Base-by-base conservation (phyloP, 2,113 vertebrate genomes). In the Odontophorus gujanensis region DNA sequence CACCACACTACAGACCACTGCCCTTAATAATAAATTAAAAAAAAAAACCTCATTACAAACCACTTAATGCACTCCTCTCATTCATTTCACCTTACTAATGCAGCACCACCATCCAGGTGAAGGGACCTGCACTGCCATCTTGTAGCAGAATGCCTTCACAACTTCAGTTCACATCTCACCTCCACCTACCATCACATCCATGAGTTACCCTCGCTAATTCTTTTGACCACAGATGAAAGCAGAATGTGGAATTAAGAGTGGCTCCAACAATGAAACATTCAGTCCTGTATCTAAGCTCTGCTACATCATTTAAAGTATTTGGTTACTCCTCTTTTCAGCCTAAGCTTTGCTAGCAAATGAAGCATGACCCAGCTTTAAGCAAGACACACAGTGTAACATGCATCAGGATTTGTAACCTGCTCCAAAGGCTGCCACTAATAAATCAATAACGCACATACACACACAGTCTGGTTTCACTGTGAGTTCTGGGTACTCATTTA, bases 391-490 rank as follows among this genome's bases (percentile, higher is more conserved):
- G 45, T 51, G 55, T 20, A 95, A 90, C 71, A 80, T 82, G 79
- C 43, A 34, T 7, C 57, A 51, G 75, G 87, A 95, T 95, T 92
- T 94, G 65, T 72, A 92, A 88, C 73, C 83, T 55, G 85, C 89
- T 74, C 11, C 47, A 26, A 55, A 87, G 68, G 68, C 43, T 59
- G 81, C 75, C 79, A 92, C 65, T 68, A 88, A 90, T 92, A 89
- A 94, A 92, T 96, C 94, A 94, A 81, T 95, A 93, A 81, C 10
- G 30, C 16, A 48, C 13, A 81, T 13, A 78, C 2, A 63, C 9
- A 50, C 21, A 32, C 1, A 43, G 48, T 38, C 38, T 25, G 59
- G 32, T 74, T 85, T 57, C 71, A 34, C 20, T 5, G 43, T 0
- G 18, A 90, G 38, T 87, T 73, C 74, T 61, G 61, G 67, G 50